Evolutionary conservation across 2,888 invertebrate genomes (phyloP).

Genomic region (Noctua pronuba): DNA sequence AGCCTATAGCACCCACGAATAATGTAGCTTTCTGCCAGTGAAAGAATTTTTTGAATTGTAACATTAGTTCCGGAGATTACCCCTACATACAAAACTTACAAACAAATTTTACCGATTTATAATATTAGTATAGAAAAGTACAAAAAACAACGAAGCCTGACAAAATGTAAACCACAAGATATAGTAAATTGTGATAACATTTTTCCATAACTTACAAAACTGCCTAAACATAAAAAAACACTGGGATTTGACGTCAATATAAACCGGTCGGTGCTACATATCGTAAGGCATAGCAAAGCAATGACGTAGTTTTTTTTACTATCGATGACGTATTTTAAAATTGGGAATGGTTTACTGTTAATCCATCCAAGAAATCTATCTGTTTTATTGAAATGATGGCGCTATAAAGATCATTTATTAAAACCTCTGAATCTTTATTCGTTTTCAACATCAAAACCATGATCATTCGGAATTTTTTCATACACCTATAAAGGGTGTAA

Average conservation of each 20-base stretch:
- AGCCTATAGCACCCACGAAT: too few relatives aligned
- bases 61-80: too few relatives aligned
- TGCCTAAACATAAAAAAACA: background rate
- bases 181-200: background rate
- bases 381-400: background rate
- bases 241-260: constrained; percentile 50
- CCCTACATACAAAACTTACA: too few relatives aligned
- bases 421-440: background rate
- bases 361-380: background rate
- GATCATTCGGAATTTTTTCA: background rate
- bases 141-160: background rate
- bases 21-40: too few relatives aligned
- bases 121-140: background rate
- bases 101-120: too few relatives aligned
- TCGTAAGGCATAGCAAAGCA: background rate
- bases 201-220: background rate
- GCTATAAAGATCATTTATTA: too few relatives aligned
- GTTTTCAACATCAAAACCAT: background rate
- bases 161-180: background rate
- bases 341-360: background rate
- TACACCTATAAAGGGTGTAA: too few relatives aligned
- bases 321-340: background rate
- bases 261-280: constrained; percentile 33
- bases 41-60: too few relatives aligned
- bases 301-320: background rate